Conservation (phyloP, 2,797 vertebrate genomes). For the Australoheros facetus region DNA sequence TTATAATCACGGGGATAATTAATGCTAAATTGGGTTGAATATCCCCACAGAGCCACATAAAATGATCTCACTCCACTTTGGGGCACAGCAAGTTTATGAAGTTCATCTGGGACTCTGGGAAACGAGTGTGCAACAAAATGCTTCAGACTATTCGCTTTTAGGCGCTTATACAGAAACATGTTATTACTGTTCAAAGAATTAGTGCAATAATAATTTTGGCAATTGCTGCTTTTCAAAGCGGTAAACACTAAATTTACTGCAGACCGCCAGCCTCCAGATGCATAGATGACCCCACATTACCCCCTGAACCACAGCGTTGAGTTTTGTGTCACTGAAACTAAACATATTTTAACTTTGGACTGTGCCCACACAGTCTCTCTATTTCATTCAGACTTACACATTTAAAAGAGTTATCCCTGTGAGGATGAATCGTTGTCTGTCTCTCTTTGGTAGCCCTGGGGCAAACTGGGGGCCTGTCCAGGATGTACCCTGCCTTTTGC, state of each 20-base stretch:
- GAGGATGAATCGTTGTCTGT: too few species aligned
- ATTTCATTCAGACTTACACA: too few species aligned
- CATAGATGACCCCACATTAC: neutral
- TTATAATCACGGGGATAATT: slow-evolving; percentile 17
- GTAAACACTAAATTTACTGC: neutral
- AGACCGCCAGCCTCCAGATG: neutral
- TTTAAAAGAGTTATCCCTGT: too few species aligned
- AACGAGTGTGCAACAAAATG: neutral
- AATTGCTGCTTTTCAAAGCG: neutral
- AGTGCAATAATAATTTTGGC: neutral
- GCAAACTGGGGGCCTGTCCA: too few species aligned
- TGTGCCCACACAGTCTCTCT: too few species aligned
- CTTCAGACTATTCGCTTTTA: neutral
- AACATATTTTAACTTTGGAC: neutral
- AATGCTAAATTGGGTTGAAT: neutral
- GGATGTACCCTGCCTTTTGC: too few species aligned
- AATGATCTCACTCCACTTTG: neutral
- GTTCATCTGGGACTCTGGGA: neutral
- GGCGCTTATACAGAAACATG: neutral
- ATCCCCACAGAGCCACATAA: slow-evolving; percentile 10
- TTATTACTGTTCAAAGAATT: neutral
- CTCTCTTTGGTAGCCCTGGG: too few species aligned
- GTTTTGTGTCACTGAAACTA: neutral
- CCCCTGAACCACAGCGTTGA: neutral
- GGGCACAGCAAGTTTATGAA: neutral